Evolutionary conservation across 2,113 vertebrate genomes (phyloP).

Genomic region (Pedetes capensis): DNA sequence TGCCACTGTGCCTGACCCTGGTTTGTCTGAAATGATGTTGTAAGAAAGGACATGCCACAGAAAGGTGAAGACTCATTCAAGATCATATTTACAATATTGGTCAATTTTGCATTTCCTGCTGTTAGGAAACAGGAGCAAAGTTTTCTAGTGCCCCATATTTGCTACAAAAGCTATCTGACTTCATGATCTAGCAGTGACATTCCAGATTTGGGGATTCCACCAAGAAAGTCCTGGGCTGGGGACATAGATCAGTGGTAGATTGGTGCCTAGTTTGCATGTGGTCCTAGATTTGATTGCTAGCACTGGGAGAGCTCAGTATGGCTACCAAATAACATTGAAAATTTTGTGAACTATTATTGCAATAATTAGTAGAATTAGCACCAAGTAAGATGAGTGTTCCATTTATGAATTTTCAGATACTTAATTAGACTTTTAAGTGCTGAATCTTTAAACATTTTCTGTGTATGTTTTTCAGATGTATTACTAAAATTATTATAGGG

Average conservation of each 20-base stretch:
- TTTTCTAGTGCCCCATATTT: background rate
- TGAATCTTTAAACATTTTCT: background rate
- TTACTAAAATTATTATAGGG: background rate
- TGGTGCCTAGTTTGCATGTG: background rate
- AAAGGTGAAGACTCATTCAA: background rate
- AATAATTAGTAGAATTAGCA: background rate
- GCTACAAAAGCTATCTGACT: too few relatives aligned
- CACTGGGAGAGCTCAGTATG: background rate
- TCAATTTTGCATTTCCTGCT: background rate
- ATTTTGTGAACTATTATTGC: background rate
- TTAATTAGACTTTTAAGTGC: background rate
- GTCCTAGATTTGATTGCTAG: background rate
- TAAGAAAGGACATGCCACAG: background rate
- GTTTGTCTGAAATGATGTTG: background rate
- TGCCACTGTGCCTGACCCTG: too few relatives aligned
- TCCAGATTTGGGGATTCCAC: background rate
- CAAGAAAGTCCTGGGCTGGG: background rate
- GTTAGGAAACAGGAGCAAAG: background rate
- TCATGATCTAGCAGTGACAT: too few relatives aligned
- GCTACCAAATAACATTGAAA: background rate
- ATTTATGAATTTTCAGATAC: background rate
- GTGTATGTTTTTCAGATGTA: background rate
- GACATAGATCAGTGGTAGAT: background rate
- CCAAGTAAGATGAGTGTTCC: background rate
- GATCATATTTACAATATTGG: background rate